A percentile compares a stretch with the other conserved stretches of the same genome.
Evolutionary conservation across 2,888 invertebrate species (phyloP).

Genomic region (Agriotes lineatus): DNA sequence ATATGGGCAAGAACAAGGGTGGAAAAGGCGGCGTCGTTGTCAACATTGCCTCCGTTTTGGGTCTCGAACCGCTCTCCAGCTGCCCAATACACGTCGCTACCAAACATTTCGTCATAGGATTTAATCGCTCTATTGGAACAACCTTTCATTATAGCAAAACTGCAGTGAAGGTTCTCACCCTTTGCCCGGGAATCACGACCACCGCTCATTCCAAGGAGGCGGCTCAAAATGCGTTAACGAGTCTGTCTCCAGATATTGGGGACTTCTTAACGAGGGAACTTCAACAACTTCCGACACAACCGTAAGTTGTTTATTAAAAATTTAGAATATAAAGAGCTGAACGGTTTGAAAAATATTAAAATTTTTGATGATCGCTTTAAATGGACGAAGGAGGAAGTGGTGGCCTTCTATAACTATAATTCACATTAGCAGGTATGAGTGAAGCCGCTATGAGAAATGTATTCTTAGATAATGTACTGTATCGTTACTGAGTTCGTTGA

Average conservation of each 20-base stretch:
- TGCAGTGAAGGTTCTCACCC: slow-evolving; percentile 64
- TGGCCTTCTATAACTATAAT: too few relatives aligned
- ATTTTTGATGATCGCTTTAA: too few relatives aligned
- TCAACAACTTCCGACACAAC: slow-evolving; percentile 59
- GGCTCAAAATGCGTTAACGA: slow-evolving; percentile 50
- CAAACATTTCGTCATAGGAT: slow-evolving; percentile 70
- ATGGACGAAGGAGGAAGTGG: too few relatives aligned
- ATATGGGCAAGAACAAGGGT: slow-evolving; percentile 72
- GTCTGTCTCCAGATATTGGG: slow-evolving; percentile 52
- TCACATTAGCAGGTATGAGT: too few relatives aligned
- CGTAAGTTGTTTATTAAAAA: too few relatives aligned
- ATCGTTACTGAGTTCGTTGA: too few relatives aligned
- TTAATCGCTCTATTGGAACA: slow-evolving; percentile 67
- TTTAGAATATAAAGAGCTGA: too few relatives aligned
- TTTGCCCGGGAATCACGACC: slow-evolving; percentile 66
- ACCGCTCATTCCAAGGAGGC: slow-evolving; percentile 62
- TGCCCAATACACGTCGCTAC: slow-evolving; percentile 73
- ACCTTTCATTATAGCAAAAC: slow-evolving; percentile 59
- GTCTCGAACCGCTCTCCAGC: slow-evolving; percentile 69
- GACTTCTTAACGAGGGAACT: slow-evolving; percentile 55
- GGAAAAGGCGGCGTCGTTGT: slow-evolving; percentile 75
- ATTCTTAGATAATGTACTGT: too few relatives aligned
- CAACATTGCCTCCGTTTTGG: slow-evolving; percentile 76
- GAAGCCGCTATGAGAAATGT: too few relatives aligned
- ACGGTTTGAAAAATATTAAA: too few relatives aligned